Base-by-base conservation (phyloP, 1,140 invertebrate genomes). In the Drosophila murphyi region DNA sequence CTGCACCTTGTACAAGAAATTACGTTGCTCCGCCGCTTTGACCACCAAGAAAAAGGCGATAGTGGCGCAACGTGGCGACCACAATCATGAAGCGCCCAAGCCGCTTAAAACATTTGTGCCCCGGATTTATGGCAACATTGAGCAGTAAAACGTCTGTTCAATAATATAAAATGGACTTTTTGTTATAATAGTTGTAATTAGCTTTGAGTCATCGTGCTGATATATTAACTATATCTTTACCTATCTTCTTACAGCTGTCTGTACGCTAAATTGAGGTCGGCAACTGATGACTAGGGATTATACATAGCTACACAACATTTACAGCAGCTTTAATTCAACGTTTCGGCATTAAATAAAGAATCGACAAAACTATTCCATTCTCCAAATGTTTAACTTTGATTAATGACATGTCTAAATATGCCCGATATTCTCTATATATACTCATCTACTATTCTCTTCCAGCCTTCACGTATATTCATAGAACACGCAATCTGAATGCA, bases 51-150 rank as follows among this genome's bases (percentile, higher is more conserved):
- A 64, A 3, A 92, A 92, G 55, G 10, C 37, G 4, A 76, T 91
- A 3, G 43, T 76, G 4, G 43, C 48, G 0, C 45, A 50, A 0
- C 76, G 75, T 0, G 71, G 76, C 1, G 31, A 31, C 47, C 91
- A 92, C 55, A 92, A 91, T 71, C 91, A 92, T 64, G 37, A 56
- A 4, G 51, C 76, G 6, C 65, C 76, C 1, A 72, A 63, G 43
- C 63, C 57, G 7, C 64, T 82, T 0, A 92, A 78, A 20, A 76
- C 71, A 1, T 92, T 86, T 57, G 54, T 80, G 5, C 87, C 90
- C 2, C 55, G 73, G 10, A 47, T 90, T 2, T 57, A 73, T 34
- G 35, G 55, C 6, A 5, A 32, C 10, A 8, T 35, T 31, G 3
- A 12, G 1, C 32, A 29, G 34, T 32, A 35, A 48, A 7, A 12